Evolutionary conservation across 2,113 vertebrate genomes (phyloP).

Genomic region (Elaphurus davidianus): DNA sequence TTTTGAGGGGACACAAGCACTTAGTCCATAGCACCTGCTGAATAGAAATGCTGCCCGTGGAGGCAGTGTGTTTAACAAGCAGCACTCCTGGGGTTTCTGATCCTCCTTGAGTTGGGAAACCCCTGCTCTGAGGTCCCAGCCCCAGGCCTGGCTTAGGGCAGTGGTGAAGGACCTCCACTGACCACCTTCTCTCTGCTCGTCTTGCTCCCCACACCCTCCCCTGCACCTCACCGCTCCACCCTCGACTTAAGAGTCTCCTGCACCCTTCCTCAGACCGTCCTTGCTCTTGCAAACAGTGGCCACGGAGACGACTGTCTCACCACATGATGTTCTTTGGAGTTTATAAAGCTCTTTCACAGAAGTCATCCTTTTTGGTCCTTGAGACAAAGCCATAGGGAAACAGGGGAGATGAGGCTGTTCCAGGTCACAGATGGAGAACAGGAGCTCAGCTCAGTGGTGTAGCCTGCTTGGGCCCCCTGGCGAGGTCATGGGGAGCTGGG

Average conservation of each 20-base stretch:
- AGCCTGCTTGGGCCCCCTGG: background rate
- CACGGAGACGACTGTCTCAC: background rate
- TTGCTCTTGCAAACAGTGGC: background rate
- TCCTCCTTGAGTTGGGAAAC: background rate
- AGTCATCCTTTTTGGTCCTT: background rate
- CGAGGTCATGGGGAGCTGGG: background rate
- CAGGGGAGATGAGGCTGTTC: background rate
- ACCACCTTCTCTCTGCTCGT: background rate
- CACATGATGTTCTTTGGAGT: background rate
- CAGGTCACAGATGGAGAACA: background rate
- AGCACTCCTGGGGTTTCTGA: background rate
- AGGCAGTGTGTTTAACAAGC: background rate
- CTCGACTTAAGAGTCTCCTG: background rate
- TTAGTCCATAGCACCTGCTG: background rate
- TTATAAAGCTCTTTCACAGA: background rate
- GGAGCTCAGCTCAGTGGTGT: background rate
- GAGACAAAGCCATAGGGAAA: background rate
- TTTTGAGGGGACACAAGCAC: background rate
- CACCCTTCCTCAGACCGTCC: background rate
- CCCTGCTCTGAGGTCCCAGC: background rate
- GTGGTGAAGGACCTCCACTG: background rate
- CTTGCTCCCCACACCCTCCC: background rate
- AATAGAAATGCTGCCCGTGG: fast-evolving
- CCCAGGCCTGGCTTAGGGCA: background rate
- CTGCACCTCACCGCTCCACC: background rate